Base-by-base conservation (phyloP, 2,797 vertebrate genomes). In the Zalophus californianus region DNA sequence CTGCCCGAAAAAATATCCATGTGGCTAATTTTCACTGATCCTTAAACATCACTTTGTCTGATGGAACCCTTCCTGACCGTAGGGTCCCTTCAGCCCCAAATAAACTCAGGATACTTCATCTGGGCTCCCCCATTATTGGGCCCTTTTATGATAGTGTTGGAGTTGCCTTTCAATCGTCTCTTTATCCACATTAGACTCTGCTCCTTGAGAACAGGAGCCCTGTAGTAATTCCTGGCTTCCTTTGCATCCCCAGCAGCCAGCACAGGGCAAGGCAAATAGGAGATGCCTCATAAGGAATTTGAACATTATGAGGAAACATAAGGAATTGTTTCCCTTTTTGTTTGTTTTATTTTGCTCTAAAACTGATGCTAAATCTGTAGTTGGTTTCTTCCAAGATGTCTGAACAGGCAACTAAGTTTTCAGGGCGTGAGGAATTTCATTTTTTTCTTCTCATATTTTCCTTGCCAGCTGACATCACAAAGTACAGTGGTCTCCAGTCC, bases 351-450 rank as follows among this genome's bases (percentile, higher is more conserved):
- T 58, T 86, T 88, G 18, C 29, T 56, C 16, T 86, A 93, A 91
- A 23, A 77, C 70, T 78, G 66, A 56, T 88, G 54, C 56, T 93
- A 91, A 90, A 56, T 85, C 41, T 27, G 32, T 72, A 79, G 72
- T 64, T 68, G 68, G 48, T 75, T 96, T 97, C 58, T 92, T 29
- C 20, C 56, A 92, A 84, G 66, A 68, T 48, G 48, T 87, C 66
- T 84, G 62, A 87, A 66, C 58, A 64, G 50, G 50, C 68, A 83
- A 79, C 56, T 25, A 60, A n/a, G 41, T 85, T 94, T 96, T 95
- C 77, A 85, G 60, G 38, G 48, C 18, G 56, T 66, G 68, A 91
- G 18, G 44, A 92, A 75, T 77, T 80, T 72, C 13, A 2, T 56
- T 90, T 58, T 60, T 77, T 29, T 8, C 3, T 58, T 75, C 38